Base-by-base conservation (phyloP, 2,797 vertebrate genomes). In the Cephalopachus bancanus region DNA sequence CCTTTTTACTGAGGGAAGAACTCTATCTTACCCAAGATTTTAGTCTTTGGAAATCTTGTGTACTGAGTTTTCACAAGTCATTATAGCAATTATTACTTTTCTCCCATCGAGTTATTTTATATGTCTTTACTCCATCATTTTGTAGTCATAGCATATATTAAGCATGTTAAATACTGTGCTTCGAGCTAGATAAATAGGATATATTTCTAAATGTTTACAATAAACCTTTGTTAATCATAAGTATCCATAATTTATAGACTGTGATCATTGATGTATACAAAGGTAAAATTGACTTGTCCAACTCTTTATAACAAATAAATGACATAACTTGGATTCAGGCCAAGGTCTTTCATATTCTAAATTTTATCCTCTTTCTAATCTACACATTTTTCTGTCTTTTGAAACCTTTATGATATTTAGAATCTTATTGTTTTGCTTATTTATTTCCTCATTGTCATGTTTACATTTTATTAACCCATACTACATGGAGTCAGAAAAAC, bases 21-120 rank as follows among this genome's bases (percentile, higher is more conserved):
- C 7, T 37, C 1, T 17, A 5, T 51, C 12, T 0, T 33, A 24
- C 2, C 12, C 12, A 49, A 19, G 5, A 0, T 51, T 79, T 87
- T 72, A 62, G 20, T 16, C 10, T 79, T 76, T 59, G 28, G 11
- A 5, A 24, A 89, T 26, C 20, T 65, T 65, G 5, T 71, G 19
- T 51, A 20, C 44, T 44, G 44, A 44, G 4, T 44, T 74, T 89
- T 33, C 84, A 20, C 12, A 49, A 65, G 26, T 53, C 44, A 49
- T 64, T 59, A 79, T 1, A 37, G 10, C 15, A 76, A 60, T 86
- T 60, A 22, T 1, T 16, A 49, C 20, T 80, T 44, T 67, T 76
- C 19, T 84, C 44, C 26, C 15, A 37, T n/a, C 1, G 26, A 74
- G 14, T 2, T 15, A 0, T 72, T 76, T 89, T 17, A 60, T 65